These are phyloP conservation scores for Yoshiicerus persimilis DNA, from an alignment of 1,140 invertebrate genomes.

Conservation along the genomic window DNA sequence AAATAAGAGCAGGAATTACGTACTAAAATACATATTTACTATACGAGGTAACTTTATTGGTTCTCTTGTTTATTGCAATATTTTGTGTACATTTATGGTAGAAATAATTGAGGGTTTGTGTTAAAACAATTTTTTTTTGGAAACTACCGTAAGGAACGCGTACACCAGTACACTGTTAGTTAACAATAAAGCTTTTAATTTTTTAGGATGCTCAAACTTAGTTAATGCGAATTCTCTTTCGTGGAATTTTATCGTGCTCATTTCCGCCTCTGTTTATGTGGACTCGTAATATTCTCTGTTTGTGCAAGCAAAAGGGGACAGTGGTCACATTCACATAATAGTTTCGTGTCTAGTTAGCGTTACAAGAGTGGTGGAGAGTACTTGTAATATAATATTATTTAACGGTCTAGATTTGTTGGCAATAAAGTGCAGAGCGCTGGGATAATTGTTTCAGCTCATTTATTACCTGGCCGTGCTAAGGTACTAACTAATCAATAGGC, in stretches of 20 bases:
- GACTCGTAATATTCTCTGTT: background rate
- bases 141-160: no score
- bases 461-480: background rate
- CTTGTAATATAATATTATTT: background rate
- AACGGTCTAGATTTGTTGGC: background rate
- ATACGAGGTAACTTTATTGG: no score
- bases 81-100: no score
- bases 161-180: background rate
- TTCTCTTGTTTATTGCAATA: no score
- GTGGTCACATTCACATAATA: background rate
- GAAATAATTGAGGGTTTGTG: no score
- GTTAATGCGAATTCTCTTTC: background rate
- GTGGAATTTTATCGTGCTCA: background rate
- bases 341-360: background rate
- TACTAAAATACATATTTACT: no score
- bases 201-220: background rate
- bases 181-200: background rate
- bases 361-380: background rate
- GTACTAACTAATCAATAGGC: background rate
- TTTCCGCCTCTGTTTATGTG: background rate
- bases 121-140: background rate
- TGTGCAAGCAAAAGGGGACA: background rate
- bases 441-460: background rate
- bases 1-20: no score
- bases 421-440: background rate